These are phyloP conservation scores for Diarsia dahlii DNA, from an alignment of 2,888 invertebrate species.

Conservation along the genomic window DNA sequence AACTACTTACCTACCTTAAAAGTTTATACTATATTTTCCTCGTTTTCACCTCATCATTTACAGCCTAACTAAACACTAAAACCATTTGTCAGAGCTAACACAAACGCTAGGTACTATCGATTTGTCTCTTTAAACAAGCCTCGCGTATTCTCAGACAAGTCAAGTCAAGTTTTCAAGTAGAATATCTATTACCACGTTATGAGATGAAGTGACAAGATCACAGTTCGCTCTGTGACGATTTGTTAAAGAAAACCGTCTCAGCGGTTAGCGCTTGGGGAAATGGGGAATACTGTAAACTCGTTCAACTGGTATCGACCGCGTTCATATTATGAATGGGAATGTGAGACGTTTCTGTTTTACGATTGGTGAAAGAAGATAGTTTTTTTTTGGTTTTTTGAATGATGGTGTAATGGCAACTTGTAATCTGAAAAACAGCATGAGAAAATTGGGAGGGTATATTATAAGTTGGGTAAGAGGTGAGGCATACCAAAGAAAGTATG, in stretches of 20 bases:
- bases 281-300: slow-evolving; percentile 22
- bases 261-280: slow-evolving; percentile 29
- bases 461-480: too few relatives aligned
- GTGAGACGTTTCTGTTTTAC: neutral
- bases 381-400: neutral
- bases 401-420: too few relatives aligned
- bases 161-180: neutral
- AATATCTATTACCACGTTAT: slow-evolving; percentile 30
- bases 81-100: slow-evolving; percentile 14
- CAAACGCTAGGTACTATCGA: slow-evolving; percentile 21
- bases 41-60: neutral
- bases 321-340: slow-evolving; percentile 17
- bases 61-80: neutral
- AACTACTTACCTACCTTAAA: neutral
- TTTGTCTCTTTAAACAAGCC: slow-evolving; percentile 23
- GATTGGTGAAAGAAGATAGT: too few relatives aligned
- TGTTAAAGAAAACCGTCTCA: slow-evolving; percentile 31
- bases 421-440: too few relatives aligned
- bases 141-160: slow-evolving; percentile 6
- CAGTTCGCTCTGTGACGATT: slow-evolving; percentile 6
- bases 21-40: neutral
- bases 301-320: slow-evolving; percentile 24
- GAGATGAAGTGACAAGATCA: slow-evolving; percentile 16
- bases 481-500: too few relatives aligned
- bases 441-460: too few relatives aligned